These are phyloP conservation scores for Triplophysa tibetana DNA, from an alignment of 2,113 vertebrate genomes.

Conservation along the genomic window DNA sequence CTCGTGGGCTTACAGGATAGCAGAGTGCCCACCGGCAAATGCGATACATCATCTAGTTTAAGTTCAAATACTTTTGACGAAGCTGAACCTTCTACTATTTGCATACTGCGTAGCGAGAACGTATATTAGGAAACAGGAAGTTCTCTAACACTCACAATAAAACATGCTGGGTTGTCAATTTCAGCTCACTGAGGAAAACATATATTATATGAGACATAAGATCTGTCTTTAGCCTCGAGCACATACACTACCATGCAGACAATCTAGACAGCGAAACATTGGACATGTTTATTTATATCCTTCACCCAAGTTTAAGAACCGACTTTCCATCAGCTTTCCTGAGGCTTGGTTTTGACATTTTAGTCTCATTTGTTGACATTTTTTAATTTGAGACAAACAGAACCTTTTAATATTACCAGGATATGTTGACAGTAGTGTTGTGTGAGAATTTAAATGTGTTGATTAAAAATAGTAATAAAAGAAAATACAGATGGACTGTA, in stretches of 20 bases:
- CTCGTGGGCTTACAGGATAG: too few relatives aligned
- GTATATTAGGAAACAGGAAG: too few relatives aligned
- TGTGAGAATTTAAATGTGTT: too few relatives aligned
- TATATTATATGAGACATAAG: conserved; percentile 4
- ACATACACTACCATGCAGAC: not conserved
- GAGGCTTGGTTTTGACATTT: conserved; percentile 1
- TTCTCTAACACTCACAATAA: not conserved
- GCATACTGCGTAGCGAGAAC: too few relatives aligned
- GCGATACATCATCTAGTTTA: too few relatives aligned
- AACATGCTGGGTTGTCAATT: not conserved
- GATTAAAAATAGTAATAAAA: too few relatives aligned
- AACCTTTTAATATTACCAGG: too few relatives aligned
- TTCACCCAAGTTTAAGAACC: not conserved
- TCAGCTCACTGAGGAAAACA: not conserved
- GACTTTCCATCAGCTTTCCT: conserved; percentile 1
- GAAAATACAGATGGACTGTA: too few relatives aligned
- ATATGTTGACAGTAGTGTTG: too few relatives aligned
- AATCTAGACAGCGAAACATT: conserved; percentile 3
- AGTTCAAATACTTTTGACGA: too few relatives aligned
- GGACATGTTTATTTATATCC: conserved; percentile 36
- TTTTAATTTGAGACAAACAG: not conserved
- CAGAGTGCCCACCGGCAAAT: too few relatives aligned
- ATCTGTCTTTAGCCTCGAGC: conserved; percentile 19
- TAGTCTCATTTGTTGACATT: not conserved
- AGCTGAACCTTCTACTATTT: too few relatives aligned